Percentiles rank a stretch among this genome's conserved stretches.
Conservation (phyloP, 2,888 invertebrate species). For the Tachina grossa region DNA sequence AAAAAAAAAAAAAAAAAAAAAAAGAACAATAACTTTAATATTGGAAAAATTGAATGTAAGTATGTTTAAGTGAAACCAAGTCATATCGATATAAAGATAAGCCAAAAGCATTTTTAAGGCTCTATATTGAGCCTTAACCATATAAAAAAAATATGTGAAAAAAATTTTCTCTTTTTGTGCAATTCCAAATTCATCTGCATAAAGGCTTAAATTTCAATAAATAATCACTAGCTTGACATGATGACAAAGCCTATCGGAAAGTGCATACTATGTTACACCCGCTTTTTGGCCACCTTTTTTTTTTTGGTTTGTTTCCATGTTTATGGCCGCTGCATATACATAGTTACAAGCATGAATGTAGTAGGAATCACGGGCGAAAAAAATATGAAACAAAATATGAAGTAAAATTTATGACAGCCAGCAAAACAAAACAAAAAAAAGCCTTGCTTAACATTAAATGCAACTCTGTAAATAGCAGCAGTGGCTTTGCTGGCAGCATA, state of each 20-base stretch:
- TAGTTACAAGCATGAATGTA: constrained; percentile 3
- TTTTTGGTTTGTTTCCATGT: not conserved
- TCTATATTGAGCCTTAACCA: not conserved
- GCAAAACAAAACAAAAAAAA: constrained; percentile 50
- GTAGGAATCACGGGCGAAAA: constrained; percentile 16
- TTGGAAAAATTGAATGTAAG: constrained; percentile 37
- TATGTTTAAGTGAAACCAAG: constrained; percentile 22
- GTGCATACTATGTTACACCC: constrained; percentile 66
- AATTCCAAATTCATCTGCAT: constrained; percentile 61
- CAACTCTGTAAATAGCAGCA: constrained; percentile 61
- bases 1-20: constrained; percentile 45
- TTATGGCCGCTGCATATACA: constrained; percentile 30
- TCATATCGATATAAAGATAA: constrained; percentile 26
- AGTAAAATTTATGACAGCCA: constrained; percentile 70
- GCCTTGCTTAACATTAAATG: constrained; percentile 63
- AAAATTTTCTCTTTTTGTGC: not conserved
- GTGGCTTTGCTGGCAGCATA: constrained; percentile 27
- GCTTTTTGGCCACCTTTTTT: constrained; percentile 38
- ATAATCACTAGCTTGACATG: constrained; percentile 80
- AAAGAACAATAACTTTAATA: not conserved
- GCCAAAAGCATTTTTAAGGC: constrained; percentile 33
- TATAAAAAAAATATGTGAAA: constrained; percentile 14
- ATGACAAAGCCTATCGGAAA: constrained; percentile 78
- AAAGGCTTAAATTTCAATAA: constrained; percentile 79
- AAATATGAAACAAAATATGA: constrained; percentile 61